These are phyloP conservation scores for Pogona vitticeps DNA, from an alignment of 2,113 vertebrate species.

Conservation along the genomic window DNA sequence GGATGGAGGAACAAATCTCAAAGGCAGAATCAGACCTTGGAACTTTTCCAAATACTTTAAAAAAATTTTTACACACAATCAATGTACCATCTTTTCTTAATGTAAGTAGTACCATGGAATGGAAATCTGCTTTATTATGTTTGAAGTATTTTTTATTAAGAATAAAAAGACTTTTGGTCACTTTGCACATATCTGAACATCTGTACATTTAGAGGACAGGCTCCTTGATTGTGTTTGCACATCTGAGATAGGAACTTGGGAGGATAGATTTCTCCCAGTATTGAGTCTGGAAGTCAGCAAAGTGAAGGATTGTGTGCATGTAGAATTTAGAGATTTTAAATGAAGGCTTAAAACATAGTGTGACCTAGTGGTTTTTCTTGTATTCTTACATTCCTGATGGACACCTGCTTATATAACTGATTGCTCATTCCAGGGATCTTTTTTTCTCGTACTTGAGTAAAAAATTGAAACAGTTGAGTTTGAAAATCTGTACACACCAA, in stretches of 20 bases:
- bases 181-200: neutral
- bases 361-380: neutral
- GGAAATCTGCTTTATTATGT: neutral
- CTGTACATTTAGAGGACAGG: neutral
- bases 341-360: neutral
- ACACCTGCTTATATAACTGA: neutral
- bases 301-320: neutral
- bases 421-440: neutral
- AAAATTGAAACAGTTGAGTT: neutral
- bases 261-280: neutral
- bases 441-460: neutral
- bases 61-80: slow-evolving; percentile 88
- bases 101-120: too few species aligned
- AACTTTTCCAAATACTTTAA: slow-evolving; percentile 86
- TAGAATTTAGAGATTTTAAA: neutral
- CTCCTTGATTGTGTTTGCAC: neutral
- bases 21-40: slow-evolving; percentile 89
- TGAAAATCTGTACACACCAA: neutral
- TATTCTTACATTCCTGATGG: neutral
- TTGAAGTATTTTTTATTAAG: neutral
- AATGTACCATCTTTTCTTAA: slow-evolving; percentile 85
- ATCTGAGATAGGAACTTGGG: neutral
- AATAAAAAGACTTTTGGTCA: neutral
- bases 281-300: neutral
- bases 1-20: slow-evolving; percentile 88